Percentiles rank a stretch among this genome's conserved stretches.
Evolutionary conservation across 92 coral and sea anemone genomes (phyloP).

Genomic region (Porites evermanni): DNA sequence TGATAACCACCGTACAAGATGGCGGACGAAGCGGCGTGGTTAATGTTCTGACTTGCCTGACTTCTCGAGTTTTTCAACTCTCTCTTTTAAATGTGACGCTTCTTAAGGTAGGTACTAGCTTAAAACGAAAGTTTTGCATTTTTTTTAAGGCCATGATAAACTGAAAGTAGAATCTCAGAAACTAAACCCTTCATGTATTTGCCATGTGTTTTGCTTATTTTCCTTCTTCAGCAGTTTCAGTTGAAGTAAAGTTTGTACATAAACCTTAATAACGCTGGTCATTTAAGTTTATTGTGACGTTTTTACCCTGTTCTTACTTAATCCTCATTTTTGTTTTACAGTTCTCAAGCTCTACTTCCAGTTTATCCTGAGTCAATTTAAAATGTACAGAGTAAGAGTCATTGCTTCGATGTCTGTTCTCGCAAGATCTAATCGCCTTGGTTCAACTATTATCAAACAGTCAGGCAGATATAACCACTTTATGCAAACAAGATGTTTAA

Average conservation of each 20-base stretch:
- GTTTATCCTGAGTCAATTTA: not conserved
- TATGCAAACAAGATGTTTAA: constrained; percentile 11
- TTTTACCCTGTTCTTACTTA: not conserved
- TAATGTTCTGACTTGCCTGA: not conserved
- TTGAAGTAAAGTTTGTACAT: too few relatives aligned
- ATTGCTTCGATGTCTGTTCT: not conserved
- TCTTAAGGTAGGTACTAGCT: not conserved
- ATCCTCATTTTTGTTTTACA: not conserved
- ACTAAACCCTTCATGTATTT: too few relatives aligned
- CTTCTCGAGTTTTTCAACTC: not conserved
- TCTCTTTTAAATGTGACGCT: not conserved
- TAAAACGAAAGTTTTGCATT: too few relatives aligned
- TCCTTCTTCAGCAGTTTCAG: too few relatives aligned
- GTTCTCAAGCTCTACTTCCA: not conserved
- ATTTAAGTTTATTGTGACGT: not conserved
- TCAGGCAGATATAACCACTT: not conserved
- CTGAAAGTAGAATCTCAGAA: too few relatives aligned
- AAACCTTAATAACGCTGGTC: not conserved
- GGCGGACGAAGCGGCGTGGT: not conserved
- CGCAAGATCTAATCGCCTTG: not conserved
- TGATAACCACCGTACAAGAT: not conserved
- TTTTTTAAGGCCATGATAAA: too few relatives aligned
- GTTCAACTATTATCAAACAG: not conserved
- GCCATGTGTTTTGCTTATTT: too few relatives aligned
- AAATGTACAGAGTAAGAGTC: constrained; percentile 1